Evolutionary conservation across 2,113 vertebrate species (phyloP).

Genomic region (Acrocephalus arundinaceus): DNA sequence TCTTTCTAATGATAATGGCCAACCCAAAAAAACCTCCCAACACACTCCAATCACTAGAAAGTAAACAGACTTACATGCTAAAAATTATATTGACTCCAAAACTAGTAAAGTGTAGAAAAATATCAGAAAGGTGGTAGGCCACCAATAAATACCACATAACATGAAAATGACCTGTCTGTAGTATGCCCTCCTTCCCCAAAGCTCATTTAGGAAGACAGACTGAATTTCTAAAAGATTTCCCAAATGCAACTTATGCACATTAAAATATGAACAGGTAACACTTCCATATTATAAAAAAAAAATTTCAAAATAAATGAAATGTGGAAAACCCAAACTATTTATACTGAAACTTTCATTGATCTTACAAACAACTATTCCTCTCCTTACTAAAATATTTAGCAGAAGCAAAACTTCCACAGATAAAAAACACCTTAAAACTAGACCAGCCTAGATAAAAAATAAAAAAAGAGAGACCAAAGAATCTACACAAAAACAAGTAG

Average conservation of each 20-base stretch:
- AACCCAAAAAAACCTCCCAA: not conserved
- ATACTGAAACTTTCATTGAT: not conserved
- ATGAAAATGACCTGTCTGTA: not conserved
- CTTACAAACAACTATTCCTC: not conserved
- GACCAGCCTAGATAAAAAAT: not conserved
- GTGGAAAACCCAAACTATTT: not conserved
- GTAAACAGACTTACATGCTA: not conserved
- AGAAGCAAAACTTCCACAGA: not conserved
- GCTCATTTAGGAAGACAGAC: not conserved
- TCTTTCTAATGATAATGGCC: not conserved
- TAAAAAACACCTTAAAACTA: not conserved
- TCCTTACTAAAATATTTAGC: not conserved
- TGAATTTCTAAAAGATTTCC: not conserved
- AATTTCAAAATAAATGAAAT: not conserved
- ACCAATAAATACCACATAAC: not conserved
- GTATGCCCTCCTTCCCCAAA: not conserved
- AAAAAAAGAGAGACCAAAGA: not conserved
- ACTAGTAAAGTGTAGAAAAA: not conserved
- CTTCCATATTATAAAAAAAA: not conserved
- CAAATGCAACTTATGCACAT: not conserved
- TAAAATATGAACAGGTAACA: not conserved
- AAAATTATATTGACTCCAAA: accelerated
- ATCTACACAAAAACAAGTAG: not conserved
- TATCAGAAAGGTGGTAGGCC: not conserved
- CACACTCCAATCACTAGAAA: not conserved